phyloP scores from a whole-genome alignment of 1,140 invertebrate species.

The Drosophila triauraria region DNA sequence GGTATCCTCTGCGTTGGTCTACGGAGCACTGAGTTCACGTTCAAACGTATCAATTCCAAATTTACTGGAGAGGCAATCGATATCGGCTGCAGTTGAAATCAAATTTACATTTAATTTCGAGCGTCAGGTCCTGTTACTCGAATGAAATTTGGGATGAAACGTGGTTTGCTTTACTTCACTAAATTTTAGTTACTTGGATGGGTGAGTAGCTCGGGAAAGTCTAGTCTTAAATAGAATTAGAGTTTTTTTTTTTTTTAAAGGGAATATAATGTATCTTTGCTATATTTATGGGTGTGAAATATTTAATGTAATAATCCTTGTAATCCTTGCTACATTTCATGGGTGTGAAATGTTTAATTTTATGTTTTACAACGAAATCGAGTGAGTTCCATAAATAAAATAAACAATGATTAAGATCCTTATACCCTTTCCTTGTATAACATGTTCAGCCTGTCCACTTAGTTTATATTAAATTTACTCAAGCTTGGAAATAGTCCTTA shows the following conservation, averaged over 20 bases:
- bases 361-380: no score
- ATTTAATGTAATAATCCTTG: no score
- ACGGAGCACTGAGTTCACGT: slow-evolving; percentile 5
- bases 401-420: no score
- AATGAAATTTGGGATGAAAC: not conserved
- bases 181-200: not conserved
- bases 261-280: no score
- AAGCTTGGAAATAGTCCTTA: no score
- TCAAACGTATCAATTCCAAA: slow-evolving; percentile 14
- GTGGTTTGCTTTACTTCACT: not conserved
- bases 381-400: not conserved
- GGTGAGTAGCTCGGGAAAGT: not conserved
- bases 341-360: no score
- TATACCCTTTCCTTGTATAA: no score
- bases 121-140: not conserved
- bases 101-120: slow-evolving; percentile 38
- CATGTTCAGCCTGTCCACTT: not conserved
- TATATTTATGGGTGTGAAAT: no score
- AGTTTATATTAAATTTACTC: not conserved
- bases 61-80: slow-evolving; percentile 19
- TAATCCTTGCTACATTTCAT: no score
- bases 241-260: not conserved
- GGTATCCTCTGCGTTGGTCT: slow-evolving; percentile 16
- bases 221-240: not conserved
- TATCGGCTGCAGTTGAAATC: slow-evolving; percentile 26